Base-by-base conservation (phyloP, 2,888 invertebrate genomes). In the Macaria notata region DNA sequence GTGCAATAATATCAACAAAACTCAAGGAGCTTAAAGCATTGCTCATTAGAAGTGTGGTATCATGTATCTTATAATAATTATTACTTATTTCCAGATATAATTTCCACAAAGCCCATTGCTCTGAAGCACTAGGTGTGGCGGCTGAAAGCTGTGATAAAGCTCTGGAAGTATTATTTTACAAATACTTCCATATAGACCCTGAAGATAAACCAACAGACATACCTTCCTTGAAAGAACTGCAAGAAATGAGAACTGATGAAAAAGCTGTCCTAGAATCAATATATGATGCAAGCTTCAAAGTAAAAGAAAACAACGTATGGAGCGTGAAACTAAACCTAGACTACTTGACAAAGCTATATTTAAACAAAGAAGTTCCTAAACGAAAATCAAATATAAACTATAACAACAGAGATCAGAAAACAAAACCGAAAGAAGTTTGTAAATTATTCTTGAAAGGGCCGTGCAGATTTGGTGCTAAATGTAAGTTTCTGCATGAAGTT, bases 221-320 rank as follows among this genome's bases (percentile, higher is more conserved):
- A 55, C 85, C 92, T 0, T 80, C 92, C 4, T 79, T 83, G 62
- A 72, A 87, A 3, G 94, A 95, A 69, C 73, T 95, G 43, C 63
- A 93, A 33, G 95, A 95, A 77, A 94, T 94, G 84, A 92, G 94
- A 59, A 83, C 82, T 7, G 96, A 96, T 55, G 96, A 97, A 73
- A 94, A 94, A 79, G 93, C 94, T 62, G 95, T 95, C 0, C 81
- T 97, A 38, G 93, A 95, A 81, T 96, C 96, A 9, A 96, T 96
- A 63, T 97, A 96, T 70, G 96, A 95, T 59, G 85, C 92, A 36
- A 90, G 92, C 36, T 96, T 95, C 76, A 91, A 88, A 70, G 94
- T 94, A 61, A 95, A 94, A 76, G 94, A 96, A 54, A 88, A 91
- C 53, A 93, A 95, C 82, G 92, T 96, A 19, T 97, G 96, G 96